A percentile compares a stretch with the other conserved stretches of the same genome.
These are phyloP conservation scores for Megastigmus dorsalis DNA, from an alignment of 2,888 invertebrate genomes.

Conservation along the genomic window DNA sequence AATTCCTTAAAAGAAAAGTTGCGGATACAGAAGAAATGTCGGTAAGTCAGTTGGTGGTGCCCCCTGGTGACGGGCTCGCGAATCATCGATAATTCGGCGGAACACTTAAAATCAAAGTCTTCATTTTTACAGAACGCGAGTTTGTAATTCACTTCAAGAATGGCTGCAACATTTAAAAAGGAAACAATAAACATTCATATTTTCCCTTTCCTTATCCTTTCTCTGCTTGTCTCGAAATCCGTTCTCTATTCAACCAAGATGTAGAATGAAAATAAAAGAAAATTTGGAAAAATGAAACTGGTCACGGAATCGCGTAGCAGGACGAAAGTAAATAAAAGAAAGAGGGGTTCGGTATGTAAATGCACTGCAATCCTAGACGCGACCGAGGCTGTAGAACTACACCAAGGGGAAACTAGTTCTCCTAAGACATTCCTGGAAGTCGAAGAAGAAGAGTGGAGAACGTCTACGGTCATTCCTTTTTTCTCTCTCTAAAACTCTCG, in stretches of 20 bases:
- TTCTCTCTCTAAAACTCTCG: conserved; percentile 41
- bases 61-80: not conserved
- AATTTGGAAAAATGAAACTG: conserved; percentile 38
- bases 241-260: not conserved
- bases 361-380: conserved; percentile 34
- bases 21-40: conserved; percentile 20
- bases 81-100: not conserved
- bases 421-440: conserved; percentile 40
- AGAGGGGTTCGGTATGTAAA: conserved; percentile 35
- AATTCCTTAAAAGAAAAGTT: too few relatives aligned
- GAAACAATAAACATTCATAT: not conserved
- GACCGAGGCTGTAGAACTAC: not conserved
- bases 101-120: conserved; percentile 11
- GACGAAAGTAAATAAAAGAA: not conserved
- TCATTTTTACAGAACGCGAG: too few relatives aligned
- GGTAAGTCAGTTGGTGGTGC: conserved; percentile 34
- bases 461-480: conserved; percentile 11
- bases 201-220: not conserved
- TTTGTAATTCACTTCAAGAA: too few relatives aligned
- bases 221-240: not conserved
- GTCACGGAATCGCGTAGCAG: not conserved
- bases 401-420: conserved; percentile 47
- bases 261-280: not conserved
- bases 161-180: not conserved
- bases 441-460: conserved; percentile 12